Percentiles rank a stretch among this genome's conserved stretches.
Conservation (phyloP, 2,113 vertebrate species). For the Corydoras maculifer region DNA sequence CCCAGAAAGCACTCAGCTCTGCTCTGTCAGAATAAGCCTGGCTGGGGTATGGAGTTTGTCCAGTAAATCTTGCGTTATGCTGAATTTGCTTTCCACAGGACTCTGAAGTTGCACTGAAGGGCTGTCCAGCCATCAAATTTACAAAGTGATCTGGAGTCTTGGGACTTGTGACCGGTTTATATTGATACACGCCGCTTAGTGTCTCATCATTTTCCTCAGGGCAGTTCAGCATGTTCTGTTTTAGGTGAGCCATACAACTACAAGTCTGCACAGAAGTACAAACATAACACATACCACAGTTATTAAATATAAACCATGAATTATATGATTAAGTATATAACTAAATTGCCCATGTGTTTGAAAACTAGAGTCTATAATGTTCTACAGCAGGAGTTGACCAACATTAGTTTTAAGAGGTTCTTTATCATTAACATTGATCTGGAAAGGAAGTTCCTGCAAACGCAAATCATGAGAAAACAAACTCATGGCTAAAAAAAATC, state of each 20-base stretch:
- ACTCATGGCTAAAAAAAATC: background rate
- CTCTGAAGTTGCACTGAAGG: background rate
- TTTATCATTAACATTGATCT: too few species aligned
- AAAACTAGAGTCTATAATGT: too few species aligned
- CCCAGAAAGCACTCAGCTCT: background rate
- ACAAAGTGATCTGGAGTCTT: background rate
- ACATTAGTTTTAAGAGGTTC: too few species aligned
- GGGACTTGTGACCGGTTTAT: background rate
- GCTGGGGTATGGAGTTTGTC: constrained; percentile 30
- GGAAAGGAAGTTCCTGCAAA: background rate
- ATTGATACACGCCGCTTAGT: constrained; percentile 21
- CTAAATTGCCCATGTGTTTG: too few species aligned
- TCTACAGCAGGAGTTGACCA: too few species aligned
- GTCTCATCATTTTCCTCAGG: constrained; percentile 48
- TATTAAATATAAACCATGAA: background rate
- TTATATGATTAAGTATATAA: background rate
- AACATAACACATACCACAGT: background rate
- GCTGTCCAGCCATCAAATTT: background rate
- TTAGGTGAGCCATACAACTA: constrained; percentile 20
- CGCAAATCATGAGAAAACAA: background rate
- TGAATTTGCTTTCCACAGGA: background rate
- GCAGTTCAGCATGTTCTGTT: constrained; percentile 24
- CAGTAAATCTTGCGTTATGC: background rate
- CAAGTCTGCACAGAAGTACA: background rate
- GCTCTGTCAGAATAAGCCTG: background rate